A percentile compares a stretch with the other conserved stretches of the same genome.
phyloP scores from a whole-genome alignment of 2,113 vertebrate species.

The Ivindomyrus marchei region DNA sequence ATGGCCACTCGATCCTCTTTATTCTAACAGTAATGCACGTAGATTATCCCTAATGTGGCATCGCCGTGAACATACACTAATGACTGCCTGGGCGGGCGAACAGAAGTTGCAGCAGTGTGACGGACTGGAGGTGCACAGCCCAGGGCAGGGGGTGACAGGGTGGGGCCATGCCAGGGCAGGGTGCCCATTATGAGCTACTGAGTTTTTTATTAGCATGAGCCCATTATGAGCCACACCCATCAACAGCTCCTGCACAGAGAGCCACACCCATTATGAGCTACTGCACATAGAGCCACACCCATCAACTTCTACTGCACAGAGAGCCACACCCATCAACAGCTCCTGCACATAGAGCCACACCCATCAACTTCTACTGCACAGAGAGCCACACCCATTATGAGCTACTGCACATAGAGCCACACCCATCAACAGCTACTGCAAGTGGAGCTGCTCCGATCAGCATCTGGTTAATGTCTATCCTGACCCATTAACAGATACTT shows the following conservation, averaged over 20 bases:
- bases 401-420: background rate
- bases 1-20: constrained; percentile 28
- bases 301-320: too few species aligned
- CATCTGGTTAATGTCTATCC: background rate
- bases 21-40: constrained; percentile 20
- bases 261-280: background rate
- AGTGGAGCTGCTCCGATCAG: too few species aligned
- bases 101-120: background rate
- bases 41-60: constrained; percentile 25
- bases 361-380: background rate
- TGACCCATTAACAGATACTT: background rate
- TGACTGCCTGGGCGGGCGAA: background rate
- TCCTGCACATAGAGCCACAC: too few species aligned
- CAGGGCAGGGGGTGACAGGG: background rate
- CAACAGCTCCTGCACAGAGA: background rate
- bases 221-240: background rate
- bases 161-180: background rate
- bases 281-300: background rate
- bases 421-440: background rate
- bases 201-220: background rate
- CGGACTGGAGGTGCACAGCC: background rate
- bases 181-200: background rate
- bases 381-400: background rate
- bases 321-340: background rate
- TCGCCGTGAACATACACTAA: background rate